phyloP scores from a whole-genome alignment of 2,113 vertebrate genomes.

The Sakesphorus luctuosus region DNA sequence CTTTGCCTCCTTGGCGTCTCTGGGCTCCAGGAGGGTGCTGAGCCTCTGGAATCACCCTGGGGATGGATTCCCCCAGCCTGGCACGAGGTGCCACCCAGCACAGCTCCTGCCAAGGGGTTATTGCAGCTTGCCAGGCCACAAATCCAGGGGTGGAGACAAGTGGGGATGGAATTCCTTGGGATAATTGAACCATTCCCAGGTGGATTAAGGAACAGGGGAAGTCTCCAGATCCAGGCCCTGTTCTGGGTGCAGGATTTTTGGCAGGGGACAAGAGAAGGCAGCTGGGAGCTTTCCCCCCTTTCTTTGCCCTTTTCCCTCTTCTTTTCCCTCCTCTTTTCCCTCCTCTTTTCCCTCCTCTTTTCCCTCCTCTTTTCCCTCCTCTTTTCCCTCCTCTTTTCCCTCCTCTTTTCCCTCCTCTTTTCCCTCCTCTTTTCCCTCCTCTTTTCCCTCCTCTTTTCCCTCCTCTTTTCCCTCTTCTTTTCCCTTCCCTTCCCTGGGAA shows the following conservation, averaged over 20 bases:
- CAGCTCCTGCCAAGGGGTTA: not conserved
- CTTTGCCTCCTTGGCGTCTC: not conserved
- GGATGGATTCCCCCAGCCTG: not conserved
- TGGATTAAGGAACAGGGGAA: not conserved
- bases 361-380: too few species aligned
- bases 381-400: too few species aligned
- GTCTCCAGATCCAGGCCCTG: fast-evolving
- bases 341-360: too few species aligned
- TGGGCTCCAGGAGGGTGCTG: not conserved
- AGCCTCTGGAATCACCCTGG: not conserved
- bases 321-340: too few species aligned
- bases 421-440: too few species aligned
- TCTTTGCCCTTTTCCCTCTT: not conserved
- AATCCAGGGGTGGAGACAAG: not conserved
- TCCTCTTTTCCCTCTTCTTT: not conserved
- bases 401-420: too few species aligned
- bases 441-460: not conserved
- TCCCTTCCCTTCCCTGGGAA: not conserved
- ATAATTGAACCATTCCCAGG: not conserved
- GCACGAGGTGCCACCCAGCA: not conserved
- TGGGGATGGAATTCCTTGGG: not conserved
- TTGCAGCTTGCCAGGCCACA: not conserved
- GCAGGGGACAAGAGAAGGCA: not conserved
- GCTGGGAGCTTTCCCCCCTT: not conserved
- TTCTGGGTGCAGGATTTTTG: not conserved